phyloP scores from a whole-genome alignment of 2,113 vertebrate genomes.

The Peucedramus taeniatus region DNA sequence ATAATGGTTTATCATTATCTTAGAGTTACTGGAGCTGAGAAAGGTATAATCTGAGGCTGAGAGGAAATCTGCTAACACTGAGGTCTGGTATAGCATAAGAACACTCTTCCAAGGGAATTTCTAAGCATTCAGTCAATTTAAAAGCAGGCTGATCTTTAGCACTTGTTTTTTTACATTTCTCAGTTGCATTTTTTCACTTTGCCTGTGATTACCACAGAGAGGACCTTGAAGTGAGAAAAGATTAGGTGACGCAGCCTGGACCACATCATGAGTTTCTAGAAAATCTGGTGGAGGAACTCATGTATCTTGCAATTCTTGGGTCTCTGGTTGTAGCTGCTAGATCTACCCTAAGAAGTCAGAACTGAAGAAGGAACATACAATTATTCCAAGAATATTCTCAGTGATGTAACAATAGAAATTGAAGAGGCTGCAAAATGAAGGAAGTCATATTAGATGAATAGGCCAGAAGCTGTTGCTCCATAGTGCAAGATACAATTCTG shows the following conservation, averaged over 20 bases:
- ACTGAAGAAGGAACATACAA: background rate
- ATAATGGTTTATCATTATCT: background rate
- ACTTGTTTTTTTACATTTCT: background rate
- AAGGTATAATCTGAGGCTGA: background rate
- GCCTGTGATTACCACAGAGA: background rate
- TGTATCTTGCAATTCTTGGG: background rate
- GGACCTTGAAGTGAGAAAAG: background rate
- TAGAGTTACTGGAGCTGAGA: background rate
- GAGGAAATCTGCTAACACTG: conserved; percentile 37
- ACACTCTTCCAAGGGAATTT: conserved; percentile 59
- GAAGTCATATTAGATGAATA: background rate
- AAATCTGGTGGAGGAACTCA: background rate
- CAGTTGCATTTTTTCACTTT: background rate
- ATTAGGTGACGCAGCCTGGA: background rate
- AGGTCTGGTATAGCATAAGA: conserved; percentile 41
- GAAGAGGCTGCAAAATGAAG: background rate
- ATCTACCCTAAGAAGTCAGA: background rate
- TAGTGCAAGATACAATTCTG: background rate
- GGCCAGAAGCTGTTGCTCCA: background rate
- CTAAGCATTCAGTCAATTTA: background rate
- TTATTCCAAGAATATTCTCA: background rate
- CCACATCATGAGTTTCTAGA: background rate
- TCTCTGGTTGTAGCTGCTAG: background rate
- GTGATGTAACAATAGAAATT: background rate
- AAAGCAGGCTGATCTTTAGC: background rate